phyloP scores from a whole-genome alignment of 1,140 invertebrate genomes.

The Galleria mellonella region DNA sequence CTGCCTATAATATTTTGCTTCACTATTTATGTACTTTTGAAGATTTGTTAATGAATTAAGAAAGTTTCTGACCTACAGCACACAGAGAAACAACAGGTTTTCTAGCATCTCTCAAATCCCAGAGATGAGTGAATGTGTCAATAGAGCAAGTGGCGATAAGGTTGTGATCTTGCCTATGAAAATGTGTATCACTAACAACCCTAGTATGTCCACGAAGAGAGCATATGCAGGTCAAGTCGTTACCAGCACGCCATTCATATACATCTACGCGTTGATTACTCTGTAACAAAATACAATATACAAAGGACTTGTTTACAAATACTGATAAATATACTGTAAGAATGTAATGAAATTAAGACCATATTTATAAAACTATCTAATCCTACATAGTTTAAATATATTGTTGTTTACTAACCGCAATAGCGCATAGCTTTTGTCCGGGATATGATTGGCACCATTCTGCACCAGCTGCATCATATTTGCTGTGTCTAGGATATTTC shows the following conservation, averaged over 20 bases:
- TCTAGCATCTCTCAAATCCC: slow-evolving; percentile 91
- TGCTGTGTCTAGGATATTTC: slow-evolving; percentile 90
- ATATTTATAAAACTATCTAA: too few species aligned
- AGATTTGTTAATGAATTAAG: slow-evolving; percentile 1
- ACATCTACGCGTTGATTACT: slow-evolving; percentile 91
- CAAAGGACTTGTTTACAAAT: too few species aligned
- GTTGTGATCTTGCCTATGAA: slow-evolving; percentile 93
- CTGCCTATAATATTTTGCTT: too few species aligned
- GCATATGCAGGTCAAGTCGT: slow-evolving; percentile 80
- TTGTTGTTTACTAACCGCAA: slow-evolving; percentile 82
- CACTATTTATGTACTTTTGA: too few species aligned
- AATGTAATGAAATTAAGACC: too few species aligned
- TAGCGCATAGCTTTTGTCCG: slow-evolving; percentile 88
- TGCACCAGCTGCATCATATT: slow-evolving; percentile 93
- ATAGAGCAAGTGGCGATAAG: slow-evolving; percentile 94
- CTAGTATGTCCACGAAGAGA: slow-evolving; percentile 90
- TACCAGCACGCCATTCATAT: slow-evolving; percentile 81
- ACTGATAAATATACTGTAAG: too few species aligned
- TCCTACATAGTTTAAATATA: too few species aligned
- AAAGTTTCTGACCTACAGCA: slow-evolving; percentile 46
- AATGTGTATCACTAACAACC: slow-evolving; percentile 94
- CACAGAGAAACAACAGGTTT: slow-evolving; percentile 88
- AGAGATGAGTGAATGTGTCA: slow-evolving; percentile 94
- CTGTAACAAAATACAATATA: slow-evolving; percentile 57
- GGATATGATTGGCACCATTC: slow-evolving; percentile 92